These are phyloP conservation scores for Steinernema hermaphroditum DNA, from an alignment of 2,888 invertebrate species.

Conservation along the genomic window DNA sequence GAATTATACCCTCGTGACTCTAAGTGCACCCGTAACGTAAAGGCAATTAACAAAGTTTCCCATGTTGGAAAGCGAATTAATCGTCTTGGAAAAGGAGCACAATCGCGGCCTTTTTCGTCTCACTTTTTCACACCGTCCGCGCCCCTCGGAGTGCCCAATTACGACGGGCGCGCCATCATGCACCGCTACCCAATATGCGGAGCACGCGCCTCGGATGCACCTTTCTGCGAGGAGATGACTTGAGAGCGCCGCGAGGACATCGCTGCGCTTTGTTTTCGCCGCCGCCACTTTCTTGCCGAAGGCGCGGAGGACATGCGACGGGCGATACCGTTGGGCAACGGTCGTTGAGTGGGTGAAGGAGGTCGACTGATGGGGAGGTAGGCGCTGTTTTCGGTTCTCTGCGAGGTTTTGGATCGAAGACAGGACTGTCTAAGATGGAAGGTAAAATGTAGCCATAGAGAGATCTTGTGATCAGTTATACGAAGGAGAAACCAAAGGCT, in stretches of 20 bases:
- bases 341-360: too few species aligned
- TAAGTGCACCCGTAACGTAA: not conserved
- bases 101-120: not conserved
- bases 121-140: conserved; percentile 15
- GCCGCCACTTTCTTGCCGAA: not conserved
- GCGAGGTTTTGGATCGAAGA: too few species aligned
- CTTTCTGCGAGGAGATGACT: not conserved
- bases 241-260: not conserved
- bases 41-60: conserved; percentile 13
- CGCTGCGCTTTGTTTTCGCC: conserved; percentile 12
- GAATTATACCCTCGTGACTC: too few species aligned
- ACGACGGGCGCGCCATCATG: not conserved
- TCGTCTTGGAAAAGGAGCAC: not conserved
- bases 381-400: too few species aligned
- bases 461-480: too few species aligned
- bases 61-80: conserved; percentile 12
- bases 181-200: conserved; percentile 18
- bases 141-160: not conserved
- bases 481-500: too few species aligned
- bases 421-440: too few species aligned
- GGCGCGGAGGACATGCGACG: not conserved
- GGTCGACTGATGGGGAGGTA: too few species aligned
- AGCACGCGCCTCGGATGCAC: not conserved
- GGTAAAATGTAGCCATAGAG: too few species aligned
- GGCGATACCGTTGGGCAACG: not conserved